Evolutionary conservation across 2,113 vertebrate genomes (phyloP).

Genomic region (Macaca fascicularis): DNA sequence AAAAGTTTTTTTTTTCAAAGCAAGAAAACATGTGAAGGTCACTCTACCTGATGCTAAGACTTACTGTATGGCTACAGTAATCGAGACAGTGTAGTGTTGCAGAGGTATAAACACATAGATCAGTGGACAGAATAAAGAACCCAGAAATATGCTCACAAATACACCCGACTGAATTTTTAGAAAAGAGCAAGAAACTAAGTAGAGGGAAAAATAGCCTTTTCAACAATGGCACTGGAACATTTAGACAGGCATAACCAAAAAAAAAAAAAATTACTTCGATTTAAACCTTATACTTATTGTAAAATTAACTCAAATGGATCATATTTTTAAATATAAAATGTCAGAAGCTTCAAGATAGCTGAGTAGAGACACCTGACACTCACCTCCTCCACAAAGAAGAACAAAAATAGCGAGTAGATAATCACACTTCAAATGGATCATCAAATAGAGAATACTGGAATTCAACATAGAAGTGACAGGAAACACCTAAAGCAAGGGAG

Average conservation of each 20-base stretch:
- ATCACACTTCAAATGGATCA: neutral
- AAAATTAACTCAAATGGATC: neutral
- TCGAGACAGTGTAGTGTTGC: neutral
- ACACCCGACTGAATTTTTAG: neutral
- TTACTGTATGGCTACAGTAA: neutral
- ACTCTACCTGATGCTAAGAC: neutral
- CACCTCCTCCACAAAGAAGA: neutral
- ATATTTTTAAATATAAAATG: neutral
- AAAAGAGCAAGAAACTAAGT: neutral
- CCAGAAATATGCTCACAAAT: neutral
- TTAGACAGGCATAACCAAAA: neutral
- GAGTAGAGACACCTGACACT: neutral
- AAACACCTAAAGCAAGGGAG: neutral
- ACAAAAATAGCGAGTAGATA: neutral
- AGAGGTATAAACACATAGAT: neutral
- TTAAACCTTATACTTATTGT: neutral
- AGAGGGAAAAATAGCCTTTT: neutral
- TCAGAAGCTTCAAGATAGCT: neutral
- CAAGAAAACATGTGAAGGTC: neutral
- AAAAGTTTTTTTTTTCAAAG: neutral
- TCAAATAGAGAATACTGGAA: neutral
- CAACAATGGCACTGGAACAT: neutral
- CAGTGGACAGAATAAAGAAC: neutral
- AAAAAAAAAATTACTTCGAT: neutral
- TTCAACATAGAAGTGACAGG: neutral